phyloP scores from a whole-genome alignment of 2,888 invertebrate genomes.

The Acronicta psi region DNA sequence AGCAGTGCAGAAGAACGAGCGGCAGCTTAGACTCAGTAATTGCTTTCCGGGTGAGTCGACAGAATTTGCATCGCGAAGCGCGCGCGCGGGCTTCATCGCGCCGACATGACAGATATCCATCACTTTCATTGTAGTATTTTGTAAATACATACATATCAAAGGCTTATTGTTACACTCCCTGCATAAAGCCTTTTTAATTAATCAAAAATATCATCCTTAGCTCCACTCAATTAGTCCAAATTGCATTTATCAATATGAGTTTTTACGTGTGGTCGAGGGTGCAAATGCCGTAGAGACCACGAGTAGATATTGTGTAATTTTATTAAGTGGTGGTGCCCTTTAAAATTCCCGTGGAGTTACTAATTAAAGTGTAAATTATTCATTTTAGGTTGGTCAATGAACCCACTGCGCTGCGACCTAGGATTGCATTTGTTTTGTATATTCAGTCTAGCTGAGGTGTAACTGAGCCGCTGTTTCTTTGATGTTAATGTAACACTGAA shows the following conservation, averaged over 20 bases:
- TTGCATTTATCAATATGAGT: constrained; percentile 34
- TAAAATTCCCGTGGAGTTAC: constrained; percentile 7
- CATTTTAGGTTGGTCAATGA: constrained; percentile 48
- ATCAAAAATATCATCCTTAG: constrained; percentile 16
- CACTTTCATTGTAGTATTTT: constrained; percentile 50
- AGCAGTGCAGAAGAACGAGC: constrained; percentile 62
- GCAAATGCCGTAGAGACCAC: constrained; percentile 11
- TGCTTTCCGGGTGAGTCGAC: constrained; percentile 74
- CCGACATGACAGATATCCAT: constrained; percentile 55
- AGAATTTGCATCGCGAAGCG: constrained; percentile 67
- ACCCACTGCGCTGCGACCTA: constrained; percentile 29
- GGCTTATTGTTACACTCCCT: constrained; percentile 12
- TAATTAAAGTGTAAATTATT: constrained; percentile 59
- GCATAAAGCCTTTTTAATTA: constrained; percentile 37
- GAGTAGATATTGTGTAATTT: constrained; percentile 7
- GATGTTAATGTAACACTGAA: constrained; percentile 73
- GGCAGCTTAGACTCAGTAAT: constrained; percentile 67
- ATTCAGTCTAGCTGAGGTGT: constrained; percentile 12
- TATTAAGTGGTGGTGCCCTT: constrained; percentile 7
- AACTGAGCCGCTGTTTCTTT: constrained; percentile 29
- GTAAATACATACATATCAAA: constrained; percentile 39
- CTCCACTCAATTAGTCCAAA: constrained; percentile 21
- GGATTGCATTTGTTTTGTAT: constrained; percentile 54
- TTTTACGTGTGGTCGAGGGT: constrained; percentile 15
- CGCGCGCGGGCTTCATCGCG: constrained; percentile 41